Evolutionary conservation across 2,797 vertebrate genomes (phyloP).

Genomic region (Buceros bicornis): DNA sequence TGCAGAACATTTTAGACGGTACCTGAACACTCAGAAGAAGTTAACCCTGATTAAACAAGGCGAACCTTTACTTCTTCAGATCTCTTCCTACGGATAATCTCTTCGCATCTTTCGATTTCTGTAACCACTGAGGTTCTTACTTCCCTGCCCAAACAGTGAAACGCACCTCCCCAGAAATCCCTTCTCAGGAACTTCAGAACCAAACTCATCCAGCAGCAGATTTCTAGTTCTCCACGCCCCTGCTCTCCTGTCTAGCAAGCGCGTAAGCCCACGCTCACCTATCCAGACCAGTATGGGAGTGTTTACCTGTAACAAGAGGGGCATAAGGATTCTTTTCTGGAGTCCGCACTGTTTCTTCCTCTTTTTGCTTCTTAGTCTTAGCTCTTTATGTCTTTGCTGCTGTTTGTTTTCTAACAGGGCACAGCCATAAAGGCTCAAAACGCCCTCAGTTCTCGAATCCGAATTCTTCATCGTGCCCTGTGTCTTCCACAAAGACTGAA

Average conservation of each 20-base stretch:
- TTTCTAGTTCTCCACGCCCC: background rate
- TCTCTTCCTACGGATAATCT: background rate
- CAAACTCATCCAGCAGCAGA: background rate
- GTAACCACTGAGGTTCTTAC: background rate
- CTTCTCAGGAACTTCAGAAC: background rate
- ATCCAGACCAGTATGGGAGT: background rate
- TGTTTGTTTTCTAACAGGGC: slow-evolving; percentile 9
- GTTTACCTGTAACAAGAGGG: background rate
- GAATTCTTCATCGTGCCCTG: background rate
- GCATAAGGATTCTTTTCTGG: background rate
- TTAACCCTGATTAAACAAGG: background rate
- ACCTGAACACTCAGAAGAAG: background rate
- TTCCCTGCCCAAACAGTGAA: background rate
- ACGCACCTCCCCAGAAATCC: background rate
- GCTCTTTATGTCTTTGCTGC: background rate
- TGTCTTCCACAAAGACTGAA: background rate
- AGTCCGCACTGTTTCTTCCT: background rate
- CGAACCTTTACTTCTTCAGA: background rate
- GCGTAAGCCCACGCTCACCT: background rate
- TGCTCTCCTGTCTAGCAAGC: background rate
- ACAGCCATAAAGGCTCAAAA: background rate
- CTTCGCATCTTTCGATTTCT: background rate
- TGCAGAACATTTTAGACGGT: background rate
- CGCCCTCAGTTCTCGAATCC: background rate
- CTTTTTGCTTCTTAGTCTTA: background rate